Percentiles rank a stretch among this genome's conserved stretches.
Conservation (phyloP, 2,797 vertebrate species). For the Rhabdomys pumilio region DNA sequence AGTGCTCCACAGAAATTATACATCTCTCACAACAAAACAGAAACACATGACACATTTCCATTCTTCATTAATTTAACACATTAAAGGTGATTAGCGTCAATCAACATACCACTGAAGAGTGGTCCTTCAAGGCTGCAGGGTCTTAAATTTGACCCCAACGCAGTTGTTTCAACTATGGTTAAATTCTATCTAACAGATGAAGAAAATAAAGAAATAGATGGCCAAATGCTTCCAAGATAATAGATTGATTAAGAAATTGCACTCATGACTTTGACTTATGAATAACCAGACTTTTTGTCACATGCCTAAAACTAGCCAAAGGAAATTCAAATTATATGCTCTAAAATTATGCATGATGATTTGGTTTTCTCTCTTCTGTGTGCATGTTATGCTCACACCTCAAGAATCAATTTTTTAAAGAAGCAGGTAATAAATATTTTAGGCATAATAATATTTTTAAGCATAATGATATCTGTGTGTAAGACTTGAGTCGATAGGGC, state of each 20-base stretch:
- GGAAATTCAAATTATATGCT: too few relatives aligned
- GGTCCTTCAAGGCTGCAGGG: fast-evolving
- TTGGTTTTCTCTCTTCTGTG: background rate
- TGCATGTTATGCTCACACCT: background rate
- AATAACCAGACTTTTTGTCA: background rate
- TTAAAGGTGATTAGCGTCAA: background rate
- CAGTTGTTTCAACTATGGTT: too few relatives aligned
- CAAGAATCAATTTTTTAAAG: background rate
- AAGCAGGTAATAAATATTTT: background rate
- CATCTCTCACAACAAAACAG: too few relatives aligned
- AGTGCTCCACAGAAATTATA: background rate
- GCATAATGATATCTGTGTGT: background rate
- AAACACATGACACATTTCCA: background rate
- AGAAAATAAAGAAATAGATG: background rate
- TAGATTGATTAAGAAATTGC: background rate
- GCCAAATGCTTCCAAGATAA: background rate
- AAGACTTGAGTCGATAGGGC: background rate
- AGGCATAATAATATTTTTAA: background rate
- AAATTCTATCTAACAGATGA: background rate
- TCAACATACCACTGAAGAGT: too few relatives aligned
- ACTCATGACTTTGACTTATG: background rate
- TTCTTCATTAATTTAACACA: too few relatives aligned
- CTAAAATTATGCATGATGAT: background rate
- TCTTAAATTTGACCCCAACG: background rate
- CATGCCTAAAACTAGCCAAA: background rate